Conservation (phyloP, 2,888 invertebrate species). For the Anthrax anthrax region DNA sequence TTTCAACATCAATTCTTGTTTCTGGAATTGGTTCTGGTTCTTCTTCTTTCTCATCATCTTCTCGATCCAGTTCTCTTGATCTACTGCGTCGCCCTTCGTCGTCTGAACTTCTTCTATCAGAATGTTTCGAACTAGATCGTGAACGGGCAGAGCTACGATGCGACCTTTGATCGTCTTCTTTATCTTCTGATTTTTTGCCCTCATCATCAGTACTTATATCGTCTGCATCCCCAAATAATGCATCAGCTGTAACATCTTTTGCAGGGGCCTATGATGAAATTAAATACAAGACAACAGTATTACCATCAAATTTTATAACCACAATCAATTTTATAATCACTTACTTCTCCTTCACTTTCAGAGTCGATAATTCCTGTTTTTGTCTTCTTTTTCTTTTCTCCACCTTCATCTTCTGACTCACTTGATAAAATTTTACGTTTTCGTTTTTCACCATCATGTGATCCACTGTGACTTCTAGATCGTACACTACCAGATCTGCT, state of each 20-base stretch:
- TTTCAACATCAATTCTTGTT: constrained; percentile 91
- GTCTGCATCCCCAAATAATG: constrained; percentile 84
- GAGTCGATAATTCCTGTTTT: constrained; percentile 45
- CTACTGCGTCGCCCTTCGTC: constrained; percentile 36
- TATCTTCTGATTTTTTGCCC: constrained; percentile 20
- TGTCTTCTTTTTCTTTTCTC: constrained; percentile 36
- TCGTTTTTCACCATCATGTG: constrained; percentile 15
- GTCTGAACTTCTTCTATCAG: constrained; percentile 26
- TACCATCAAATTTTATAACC: constrained; percentile 12
- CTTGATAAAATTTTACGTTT: constrained; percentile 36
- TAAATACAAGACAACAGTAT: constrained; percentile 10
- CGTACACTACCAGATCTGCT: neutral
- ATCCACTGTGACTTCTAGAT: neutral
- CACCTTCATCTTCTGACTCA: constrained; percentile 37
- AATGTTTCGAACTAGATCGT: constrained; percentile 12
- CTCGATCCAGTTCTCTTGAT: constrained; percentile 21
- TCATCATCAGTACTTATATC: constrained; percentile 69
- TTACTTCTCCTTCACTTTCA: constrained; percentile 47
- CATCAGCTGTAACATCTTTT: constrained; percentile 48
- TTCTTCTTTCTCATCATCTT: constrained; percentile 31
- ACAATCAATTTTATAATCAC: constrained; percentile 13
- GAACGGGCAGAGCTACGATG: constrained; percentile 23
- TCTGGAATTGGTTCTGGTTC: constrained; percentile 76
- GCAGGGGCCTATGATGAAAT: constrained; percentile 13
- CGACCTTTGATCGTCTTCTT: constrained; percentile 21